Percentiles rank a stretch among this genome's conserved stretches.
phyloP scores from a whole-genome alignment of 2,113 vertebrate genomes.

The Fregata magnificens region DNA sequence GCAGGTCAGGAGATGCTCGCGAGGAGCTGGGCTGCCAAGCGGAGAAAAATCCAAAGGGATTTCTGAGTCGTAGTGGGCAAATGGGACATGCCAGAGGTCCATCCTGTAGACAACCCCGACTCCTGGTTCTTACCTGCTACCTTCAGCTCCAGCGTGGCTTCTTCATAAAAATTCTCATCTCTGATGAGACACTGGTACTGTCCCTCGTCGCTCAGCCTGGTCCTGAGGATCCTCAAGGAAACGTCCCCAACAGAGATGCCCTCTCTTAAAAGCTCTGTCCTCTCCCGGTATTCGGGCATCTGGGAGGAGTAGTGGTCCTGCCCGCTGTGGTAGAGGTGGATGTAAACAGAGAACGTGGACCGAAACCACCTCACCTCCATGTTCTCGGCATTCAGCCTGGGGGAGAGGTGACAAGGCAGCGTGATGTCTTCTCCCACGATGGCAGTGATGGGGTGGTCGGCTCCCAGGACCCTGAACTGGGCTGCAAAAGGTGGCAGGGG shows the following conservation, averaged over 20 bases:
- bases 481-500: not conserved
- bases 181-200: not conserved
- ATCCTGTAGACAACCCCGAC: not conserved
- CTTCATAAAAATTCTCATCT: not conserved
- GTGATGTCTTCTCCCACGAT: not conserved
- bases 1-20: not conserved
- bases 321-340: constrained; percentile 28
- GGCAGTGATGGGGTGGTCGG: not conserved
- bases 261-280: constrained; percentile 25
- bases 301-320: constrained; percentile 29
- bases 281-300: constrained; percentile 24
- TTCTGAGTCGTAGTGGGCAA: not conserved
- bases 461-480: constrained; percentile 34
- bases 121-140: not conserved
- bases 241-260: not conserved
- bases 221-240: not conserved
- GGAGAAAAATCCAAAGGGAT: not conserved
- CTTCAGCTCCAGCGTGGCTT: not conserved
- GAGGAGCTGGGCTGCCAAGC: not conserved
- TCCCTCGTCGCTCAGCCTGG: constrained; percentile 27
- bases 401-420: constrained; percentile 31
- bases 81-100: no score
- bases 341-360: not conserved
- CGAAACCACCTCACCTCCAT: constrained; percentile 67
- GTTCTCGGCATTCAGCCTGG: not conserved